phyloP scores from a whole-genome alignment of 1,140 invertebrate species.

The Camponotus pennsylvanicus region DNA sequence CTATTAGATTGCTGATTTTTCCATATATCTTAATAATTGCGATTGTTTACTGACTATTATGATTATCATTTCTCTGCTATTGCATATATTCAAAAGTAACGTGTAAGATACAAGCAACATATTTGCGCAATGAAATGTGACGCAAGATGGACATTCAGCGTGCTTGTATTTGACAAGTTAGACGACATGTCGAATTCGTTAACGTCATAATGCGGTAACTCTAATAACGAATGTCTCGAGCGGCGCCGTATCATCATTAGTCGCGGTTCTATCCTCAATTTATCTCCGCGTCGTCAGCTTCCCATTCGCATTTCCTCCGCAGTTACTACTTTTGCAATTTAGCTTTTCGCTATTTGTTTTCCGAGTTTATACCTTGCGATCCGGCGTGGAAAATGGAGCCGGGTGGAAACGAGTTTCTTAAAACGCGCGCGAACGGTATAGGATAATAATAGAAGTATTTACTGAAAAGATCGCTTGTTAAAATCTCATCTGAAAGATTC shows the following conservation, averaged over 20 bases:
- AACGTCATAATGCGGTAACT: slow-evolving; percentile 8
- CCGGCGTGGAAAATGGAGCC: neutral
- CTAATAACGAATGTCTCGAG: neutral
- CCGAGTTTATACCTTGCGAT: slow-evolving; percentile 7
- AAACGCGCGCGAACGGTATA: neutral
- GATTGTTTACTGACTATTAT: too few species aligned
- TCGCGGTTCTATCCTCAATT: slow-evolving; percentile 24
- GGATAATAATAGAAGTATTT: slow-evolving; percentile 8
- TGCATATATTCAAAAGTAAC: neutral
- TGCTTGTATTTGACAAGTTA: slow-evolving; percentile 29
- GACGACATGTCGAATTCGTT: slow-evolving; percentile 28
- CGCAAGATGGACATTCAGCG: neutral
- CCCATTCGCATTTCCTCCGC: neutral
- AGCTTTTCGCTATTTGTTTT: slow-evolving; percentile 24
- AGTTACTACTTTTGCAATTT: slow-evolving; percentile 42
- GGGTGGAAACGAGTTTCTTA: neutral
- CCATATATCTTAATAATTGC: neutral
- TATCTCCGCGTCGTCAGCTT: neutral
- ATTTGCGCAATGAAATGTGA: slow-evolving; percentile 14
- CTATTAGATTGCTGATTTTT: neutral
- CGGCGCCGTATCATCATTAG: slow-evolving; percentile 1
- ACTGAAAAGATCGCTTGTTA: neutral
- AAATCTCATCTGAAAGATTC: neutral
- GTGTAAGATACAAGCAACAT: too few species aligned
- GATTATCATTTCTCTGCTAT: neutral